These are phyloP conservation scores for Nothocercus julius DNA, from an alignment of 2,113 vertebrate species.

Conservation along the genomic window DNA sequence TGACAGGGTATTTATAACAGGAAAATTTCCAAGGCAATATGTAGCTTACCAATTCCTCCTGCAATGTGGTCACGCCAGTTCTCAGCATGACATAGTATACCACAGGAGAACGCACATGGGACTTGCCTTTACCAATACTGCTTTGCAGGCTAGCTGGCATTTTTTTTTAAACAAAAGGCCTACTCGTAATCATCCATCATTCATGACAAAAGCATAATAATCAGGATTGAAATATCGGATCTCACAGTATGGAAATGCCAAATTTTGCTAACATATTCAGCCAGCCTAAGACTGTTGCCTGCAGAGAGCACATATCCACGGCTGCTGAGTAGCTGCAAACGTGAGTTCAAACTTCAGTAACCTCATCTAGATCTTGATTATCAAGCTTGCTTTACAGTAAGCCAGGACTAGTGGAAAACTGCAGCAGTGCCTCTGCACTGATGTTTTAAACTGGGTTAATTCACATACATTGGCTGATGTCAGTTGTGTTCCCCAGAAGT, in stretches of 20 bases:
- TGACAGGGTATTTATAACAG: background rate
- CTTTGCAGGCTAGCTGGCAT: background rate
- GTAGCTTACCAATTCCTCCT: background rate
- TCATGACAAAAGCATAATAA: background rate
- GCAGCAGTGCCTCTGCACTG: fast-evolving
- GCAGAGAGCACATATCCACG: background rate
- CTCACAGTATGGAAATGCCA: background rate
- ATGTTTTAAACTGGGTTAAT: background rate
- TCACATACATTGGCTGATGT: fast-evolving
- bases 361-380: background rate
- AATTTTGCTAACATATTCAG: fast-evolving
- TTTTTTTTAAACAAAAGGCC: fast-evolving
- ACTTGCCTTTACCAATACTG: background rate
- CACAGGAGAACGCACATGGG: background rate
- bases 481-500: background rate
- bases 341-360: background rate
- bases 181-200: background rate
- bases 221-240: background rate
- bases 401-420: background rate
- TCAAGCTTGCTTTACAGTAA: background rate
- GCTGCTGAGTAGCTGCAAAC: background rate
- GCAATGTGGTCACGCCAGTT: background rate
- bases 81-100: background rate
- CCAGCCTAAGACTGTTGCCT: background rate
- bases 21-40: fast-evolving